phyloP scores from a whole-genome alignment of 2,888 invertebrate species.

The Papilio gigon region DNA sequence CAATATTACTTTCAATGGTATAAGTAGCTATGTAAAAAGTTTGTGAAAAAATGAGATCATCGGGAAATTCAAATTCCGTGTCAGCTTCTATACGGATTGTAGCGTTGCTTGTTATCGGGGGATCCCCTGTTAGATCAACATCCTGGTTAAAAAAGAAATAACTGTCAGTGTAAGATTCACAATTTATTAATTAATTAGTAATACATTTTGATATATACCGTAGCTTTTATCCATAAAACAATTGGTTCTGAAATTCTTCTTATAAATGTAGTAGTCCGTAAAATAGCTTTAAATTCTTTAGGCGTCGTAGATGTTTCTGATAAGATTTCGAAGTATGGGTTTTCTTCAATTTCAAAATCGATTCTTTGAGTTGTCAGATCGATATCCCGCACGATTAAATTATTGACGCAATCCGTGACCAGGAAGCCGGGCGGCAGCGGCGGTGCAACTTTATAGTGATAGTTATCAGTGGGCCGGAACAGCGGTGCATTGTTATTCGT shows the following conservation, averaged over 20 bases:
- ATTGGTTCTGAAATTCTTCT: constrained; percentile 65
- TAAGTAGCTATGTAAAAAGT: constrained; percentile 74
- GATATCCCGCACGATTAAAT: constrained; percentile 74
- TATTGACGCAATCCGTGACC: constrained; percentile 69
- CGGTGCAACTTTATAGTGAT: constrained; percentile 69
- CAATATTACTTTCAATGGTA: constrained; percentile 54
- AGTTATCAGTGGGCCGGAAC: constrained; percentile 59
- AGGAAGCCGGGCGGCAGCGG: constrained; percentile 74
- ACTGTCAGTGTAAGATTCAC: not conserved
- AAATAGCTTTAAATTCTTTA: constrained; percentile 66
- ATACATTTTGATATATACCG: constrained; percentile 59
- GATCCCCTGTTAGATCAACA: constrained; percentile 63
- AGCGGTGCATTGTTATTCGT: constrained; percentile 77
- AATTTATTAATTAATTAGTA: not conserved
- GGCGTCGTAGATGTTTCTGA: constrained; percentile 55
- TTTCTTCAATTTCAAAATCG: constrained; percentile 64
- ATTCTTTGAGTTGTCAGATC: constrained; percentile 78
- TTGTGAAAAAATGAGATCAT: constrained; percentile 71
- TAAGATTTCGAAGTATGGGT: constrained; percentile 65
- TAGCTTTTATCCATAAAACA: constrained; percentile 64
- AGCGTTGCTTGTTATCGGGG: constrained; percentile 53
- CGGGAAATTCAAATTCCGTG: constrained; percentile 66
- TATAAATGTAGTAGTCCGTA: constrained; percentile 65
- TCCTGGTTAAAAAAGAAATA: constrained; percentile 56
- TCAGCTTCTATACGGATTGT: constrained; percentile 66